Evolutionary conservation across 53 echinoderm and acorn worm genomes (phyloP).

Genomic region (Paracentrotus lividus): DNA sequence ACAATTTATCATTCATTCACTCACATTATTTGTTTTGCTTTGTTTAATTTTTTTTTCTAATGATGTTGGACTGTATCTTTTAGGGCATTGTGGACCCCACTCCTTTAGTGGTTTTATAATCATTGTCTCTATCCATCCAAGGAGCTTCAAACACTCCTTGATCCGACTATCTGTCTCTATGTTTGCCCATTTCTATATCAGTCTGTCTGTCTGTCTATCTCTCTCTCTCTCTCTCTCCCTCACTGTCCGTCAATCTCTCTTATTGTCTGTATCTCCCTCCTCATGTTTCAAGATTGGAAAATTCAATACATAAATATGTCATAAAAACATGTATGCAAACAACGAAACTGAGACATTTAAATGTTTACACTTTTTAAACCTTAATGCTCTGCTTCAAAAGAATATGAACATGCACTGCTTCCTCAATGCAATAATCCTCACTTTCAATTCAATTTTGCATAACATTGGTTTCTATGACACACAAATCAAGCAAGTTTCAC

Average conservation of each 20-base stretch:
- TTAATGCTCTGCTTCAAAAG: neutral
- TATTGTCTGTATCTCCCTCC: no score
- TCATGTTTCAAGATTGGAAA: no score
- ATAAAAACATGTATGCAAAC: neutral
- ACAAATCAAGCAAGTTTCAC: neutral
- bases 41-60: no score
- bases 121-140: no score
- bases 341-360: neutral
- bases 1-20: no score
- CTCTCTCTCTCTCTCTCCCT: neutral
- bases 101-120: no score
- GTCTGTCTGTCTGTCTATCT: neutral
- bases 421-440: neutral
- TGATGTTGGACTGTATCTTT: no score
- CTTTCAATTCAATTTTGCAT: neutral
- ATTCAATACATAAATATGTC: neutral
- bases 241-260: neutral
- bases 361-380: neutral
- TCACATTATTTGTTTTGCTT: no score
- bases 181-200: neutral
- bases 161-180: no score
- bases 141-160: no score
- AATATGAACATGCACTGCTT: neutral
- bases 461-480: neutral
- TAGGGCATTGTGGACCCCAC: no score